phyloP scores from a whole-genome alignment of 2,797 vertebrate species.

The Echeneis naucrates region DNA sequence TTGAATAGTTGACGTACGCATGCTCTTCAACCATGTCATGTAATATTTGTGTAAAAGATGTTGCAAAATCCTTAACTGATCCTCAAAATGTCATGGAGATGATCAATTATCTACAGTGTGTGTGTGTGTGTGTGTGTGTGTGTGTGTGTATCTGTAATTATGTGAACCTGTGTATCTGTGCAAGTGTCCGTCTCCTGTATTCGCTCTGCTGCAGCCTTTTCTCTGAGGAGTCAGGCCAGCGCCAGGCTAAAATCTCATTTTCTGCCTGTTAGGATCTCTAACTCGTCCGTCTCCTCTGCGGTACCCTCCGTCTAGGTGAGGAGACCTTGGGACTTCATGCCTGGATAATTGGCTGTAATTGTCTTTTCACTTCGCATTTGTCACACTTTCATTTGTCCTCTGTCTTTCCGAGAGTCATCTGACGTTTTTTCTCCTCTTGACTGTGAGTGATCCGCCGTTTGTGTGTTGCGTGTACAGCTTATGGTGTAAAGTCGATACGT shows the following conservation, averaged over 20 bases:
- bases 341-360: slow-evolving; percentile 95
- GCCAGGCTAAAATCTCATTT: slow-evolving; percentile 96
- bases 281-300: slow-evolving; percentile 72
- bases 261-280: slow-evolving; percentile 92
- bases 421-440: slow-evolving; percentile 7
- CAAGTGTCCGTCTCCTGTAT: slow-evolving; percentile 18
- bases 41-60: slow-evolving; percentile 64
- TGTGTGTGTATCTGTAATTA: slow-evolving; percentile 24
- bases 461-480: not conserved
- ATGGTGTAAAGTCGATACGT: not conserved
- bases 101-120: slow-evolving; percentile 68
- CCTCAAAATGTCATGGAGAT: slow-evolving; percentile 58
- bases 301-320: slow-evolving; percentile 78
- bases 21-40: slow-evolving; percentile 64
- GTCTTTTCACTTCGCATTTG: slow-evolving; percentile 96
- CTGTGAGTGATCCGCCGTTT: not conserved
- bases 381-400: slow-evolving; percentile 79
- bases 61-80: slow-evolving; percentile 62
- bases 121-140: slow-evolving; percentile 8
- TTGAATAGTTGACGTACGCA: slow-evolving; percentile 34
- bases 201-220: slow-evolving; percentile 29
- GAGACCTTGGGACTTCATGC: slow-evolving; percentile 86
- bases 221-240: slow-evolving; percentile 76
- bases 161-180: slow-evolving; percentile 11
- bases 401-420: slow-evolving; percentile 47